Evolutionary conservation across 2,113 vertebrate genomes (phyloP), one percentile per base, ranked within the genome.

Genomic region (Grammomys dolichurus): DNA sequence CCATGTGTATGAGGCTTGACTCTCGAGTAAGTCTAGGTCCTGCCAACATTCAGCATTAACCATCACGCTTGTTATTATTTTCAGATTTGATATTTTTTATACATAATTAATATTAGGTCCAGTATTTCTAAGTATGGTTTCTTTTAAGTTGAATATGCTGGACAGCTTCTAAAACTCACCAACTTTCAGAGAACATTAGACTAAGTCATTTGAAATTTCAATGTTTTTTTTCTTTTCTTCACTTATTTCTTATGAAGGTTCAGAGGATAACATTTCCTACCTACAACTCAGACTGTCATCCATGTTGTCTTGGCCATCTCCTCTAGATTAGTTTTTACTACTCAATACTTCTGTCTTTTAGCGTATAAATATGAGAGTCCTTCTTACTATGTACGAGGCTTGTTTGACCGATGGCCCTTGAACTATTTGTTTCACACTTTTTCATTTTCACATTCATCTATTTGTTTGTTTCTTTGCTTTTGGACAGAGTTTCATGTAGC

Each of bases 1-100:
- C 1, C n/a, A 3, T 17, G 2, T 81, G 0, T 56, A 5, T 26
- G 58, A 11, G 14, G 14, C 40, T 65, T 19, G 7, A 3, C 24
- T 63, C 24, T 65, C 1, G 24, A 26, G 8, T 43, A 46, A 46
- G 7, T 20, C 80, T 17, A 84, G 58, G 58, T 63, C 58, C 12
- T 65, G 58, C 28, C 5, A 3, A 17, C 36, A 58, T 9, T 10
- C 80, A 63, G 17, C 16, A 63, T 43, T 31, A 84, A 31, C 14
- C 24, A 28, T 14, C 7, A 60, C 7, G 1, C 6, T 63, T 84
- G 13, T 19, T 46, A 63, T 31, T 43, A 40, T 58, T 43, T 51
- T 87, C 17, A 51, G 46, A 22, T 7, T 87, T 11, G 3, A 24
- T 33, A 36, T 85, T 65, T 54, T 78, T 54, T 33, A 36, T 22